Conservation (phyloP, 2,113 vertebrate genomes). For the Brachypteracias leptosomus region DNA sequence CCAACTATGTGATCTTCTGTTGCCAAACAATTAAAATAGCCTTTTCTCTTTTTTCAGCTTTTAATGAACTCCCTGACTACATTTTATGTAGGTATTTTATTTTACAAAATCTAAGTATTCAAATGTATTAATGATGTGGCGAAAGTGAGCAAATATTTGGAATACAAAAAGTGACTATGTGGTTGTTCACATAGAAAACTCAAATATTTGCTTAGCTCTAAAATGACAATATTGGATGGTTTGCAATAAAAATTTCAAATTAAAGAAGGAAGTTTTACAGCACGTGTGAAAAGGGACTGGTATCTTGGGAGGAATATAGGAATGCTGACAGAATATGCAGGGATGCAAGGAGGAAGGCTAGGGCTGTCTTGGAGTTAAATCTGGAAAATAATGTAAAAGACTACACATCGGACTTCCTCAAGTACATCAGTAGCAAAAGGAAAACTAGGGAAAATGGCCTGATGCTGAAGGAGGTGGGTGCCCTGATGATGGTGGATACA, state of each 20-base stretch:
- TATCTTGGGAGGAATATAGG: too few relatives aligned
- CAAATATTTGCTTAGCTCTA: conserved; percentile 30
- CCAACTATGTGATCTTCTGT: neutral
- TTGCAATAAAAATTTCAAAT: neutral
- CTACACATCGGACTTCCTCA: too few relatives aligned
- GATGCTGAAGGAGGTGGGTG: too few relatives aligned
- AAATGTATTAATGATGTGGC: neutral
- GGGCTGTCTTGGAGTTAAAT: too few relatives aligned
- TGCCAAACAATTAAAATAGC: neutral
- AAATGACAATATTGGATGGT: neutral
- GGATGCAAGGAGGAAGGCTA: too few relatives aligned
- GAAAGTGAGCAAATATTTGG: neutral
- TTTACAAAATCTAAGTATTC: neutral
- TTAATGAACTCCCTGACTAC: neutral
- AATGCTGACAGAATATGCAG: too few relatives aligned
- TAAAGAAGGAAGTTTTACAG: too few relatives aligned
- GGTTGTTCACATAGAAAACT: neutral
- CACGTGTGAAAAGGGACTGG: too few relatives aligned
- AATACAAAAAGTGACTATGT: neutral
- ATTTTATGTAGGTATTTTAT: neutral
- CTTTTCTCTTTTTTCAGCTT: neutral
- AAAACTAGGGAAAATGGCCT: too few relatives aligned
- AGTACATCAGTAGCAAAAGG: too few relatives aligned
- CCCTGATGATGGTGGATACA: too few relatives aligned
- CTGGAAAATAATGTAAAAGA: too few relatives aligned